Base-by-base conservation (phyloP, 2,888 invertebrate species). In the Drosophila gaucha region DNA sequence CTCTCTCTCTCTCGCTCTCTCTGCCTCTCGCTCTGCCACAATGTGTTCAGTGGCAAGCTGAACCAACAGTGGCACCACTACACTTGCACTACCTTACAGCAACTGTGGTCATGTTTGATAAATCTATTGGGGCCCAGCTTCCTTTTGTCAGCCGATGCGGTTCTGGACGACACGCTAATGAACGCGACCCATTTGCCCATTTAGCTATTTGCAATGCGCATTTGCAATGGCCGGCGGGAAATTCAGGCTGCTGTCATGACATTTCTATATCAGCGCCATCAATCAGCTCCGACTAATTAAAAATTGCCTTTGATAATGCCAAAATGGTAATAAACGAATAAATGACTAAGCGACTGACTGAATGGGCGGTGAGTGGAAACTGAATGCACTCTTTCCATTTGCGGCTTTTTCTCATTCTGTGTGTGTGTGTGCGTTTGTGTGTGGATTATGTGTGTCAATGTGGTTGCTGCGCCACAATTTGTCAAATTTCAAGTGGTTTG, bases 31-130 rank as follows among this genome's bases (percentile, higher is more conserved):
- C n/a, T 54, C 31, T 65, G 47, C 64, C 74, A 72, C 79, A 82
- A 82, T 80, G 70, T 80, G 86, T 84, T n/a, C n/a, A n/a, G 77
- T 68, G 72, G 86, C 84, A 86, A 68, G 83, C 75, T 68, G 86
- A 49, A 12, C n/a, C n/a, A n/a, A n/a, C 20, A 10, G 6, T 1
- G 36, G 16, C 12, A 30, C 24, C 43, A 8, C 30, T 20, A 16
- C 20, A 10, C 55, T 49, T 57, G 22, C 57, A 33, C 64, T 74
- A 60, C 64, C 74, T 85, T 78, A 65, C 68, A 78, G 78, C 67
- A 70, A 56, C 58, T 56, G 86, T 33, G 86, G 86, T 71, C 68
- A 85, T 79, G 86, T 87, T 82, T 82, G 80, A 82, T 82, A 87
- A 82, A 82, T 86, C 80, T 82, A 87, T 82, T 75, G 86, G 59